Conservation (phyloP, 1,140 invertebrate species). For the Drosophila obscura region DNA sequence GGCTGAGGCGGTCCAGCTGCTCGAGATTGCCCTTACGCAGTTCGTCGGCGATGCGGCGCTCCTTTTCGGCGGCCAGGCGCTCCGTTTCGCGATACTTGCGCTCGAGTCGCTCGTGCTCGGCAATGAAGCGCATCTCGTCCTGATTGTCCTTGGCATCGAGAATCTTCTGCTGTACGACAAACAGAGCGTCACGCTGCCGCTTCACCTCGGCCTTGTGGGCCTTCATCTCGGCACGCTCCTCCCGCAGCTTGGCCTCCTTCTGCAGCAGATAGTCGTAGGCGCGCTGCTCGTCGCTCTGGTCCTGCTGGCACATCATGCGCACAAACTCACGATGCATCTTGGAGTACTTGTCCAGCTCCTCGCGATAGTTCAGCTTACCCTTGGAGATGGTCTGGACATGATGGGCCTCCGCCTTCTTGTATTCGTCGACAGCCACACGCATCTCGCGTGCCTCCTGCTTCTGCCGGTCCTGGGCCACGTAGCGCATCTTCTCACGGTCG, state of each 20-base stretch:
- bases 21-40: constrained; percentile 53
- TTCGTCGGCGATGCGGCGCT: constrained; percentile 32
- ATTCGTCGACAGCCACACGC: constrained; percentile 45
- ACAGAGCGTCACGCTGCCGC: constrained; percentile 50
- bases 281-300: constrained; percentile 55
- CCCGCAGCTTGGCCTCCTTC: constrained; percentile 45
- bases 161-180: constrained; percentile 58
- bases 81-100: constrained; percentile 63
- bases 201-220: constrained; percentile 48
- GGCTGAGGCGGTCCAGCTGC: constrained; percentile 51
- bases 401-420: constrained; percentile 48
- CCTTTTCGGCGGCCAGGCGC: constrained; percentile 47
- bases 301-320: constrained; percentile 63
- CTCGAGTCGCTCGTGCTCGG: constrained; percentile 63
- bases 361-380: constrained; percentile 49
- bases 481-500: constrained; percentile 53
- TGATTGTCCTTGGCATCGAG: constrained; percentile 64
- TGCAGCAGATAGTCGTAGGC: constrained; percentile 52
- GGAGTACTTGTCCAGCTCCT: constrained; percentile 57
- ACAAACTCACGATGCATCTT: constrained; percentile 50
- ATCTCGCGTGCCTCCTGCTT: constrained; percentile 46
- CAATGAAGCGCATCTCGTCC: constrained; percentile 68
- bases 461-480: constrained; percentile 57
- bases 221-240: constrained; percentile 43
- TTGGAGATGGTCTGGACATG: background rate